phyloP scores from a whole-genome alignment of 1,140 invertebrate genomes.

The Saccostrea echinata region DNA sequence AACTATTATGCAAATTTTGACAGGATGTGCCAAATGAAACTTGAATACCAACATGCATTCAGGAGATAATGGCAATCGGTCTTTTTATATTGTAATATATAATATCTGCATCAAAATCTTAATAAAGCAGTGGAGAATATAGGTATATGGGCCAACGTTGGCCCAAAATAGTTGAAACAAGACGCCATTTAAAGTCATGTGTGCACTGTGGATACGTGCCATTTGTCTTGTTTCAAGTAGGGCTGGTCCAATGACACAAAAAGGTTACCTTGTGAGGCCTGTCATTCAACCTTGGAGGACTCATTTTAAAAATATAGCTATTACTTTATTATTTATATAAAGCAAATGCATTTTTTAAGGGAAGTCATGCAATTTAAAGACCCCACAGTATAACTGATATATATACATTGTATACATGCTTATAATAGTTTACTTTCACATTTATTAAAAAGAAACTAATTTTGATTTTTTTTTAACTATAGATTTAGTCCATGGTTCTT shows the following conservation, averaged over 20 bases:
- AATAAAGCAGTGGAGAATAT: neutral
- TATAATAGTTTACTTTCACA: no score
- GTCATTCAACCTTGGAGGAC: neutral
- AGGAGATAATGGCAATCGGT: neutral
- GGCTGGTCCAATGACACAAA: neutral
- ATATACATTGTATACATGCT: no score
- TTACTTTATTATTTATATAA: no score
- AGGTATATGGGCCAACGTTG: neutral
- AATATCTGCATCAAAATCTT: neutral
- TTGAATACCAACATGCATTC: neutral
- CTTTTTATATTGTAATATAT: neutral
- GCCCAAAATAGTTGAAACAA: neutral
- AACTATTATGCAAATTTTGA: neutral
- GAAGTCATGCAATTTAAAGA: no score
- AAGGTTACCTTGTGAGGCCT: neutral
- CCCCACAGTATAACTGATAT: no score
- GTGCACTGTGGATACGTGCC: neutral
- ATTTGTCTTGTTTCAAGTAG: neutral
- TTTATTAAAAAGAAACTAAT: no score
- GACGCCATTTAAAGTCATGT: neutral
- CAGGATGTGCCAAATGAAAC: neutral
- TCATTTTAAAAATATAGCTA: neutral
- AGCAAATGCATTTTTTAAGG: no score
- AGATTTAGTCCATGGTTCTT: no score
- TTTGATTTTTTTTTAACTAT: no score